Evolutionary conservation across 2,113 vertebrate species (phyloP).

Genomic region (Bubo bubo): DNA sequence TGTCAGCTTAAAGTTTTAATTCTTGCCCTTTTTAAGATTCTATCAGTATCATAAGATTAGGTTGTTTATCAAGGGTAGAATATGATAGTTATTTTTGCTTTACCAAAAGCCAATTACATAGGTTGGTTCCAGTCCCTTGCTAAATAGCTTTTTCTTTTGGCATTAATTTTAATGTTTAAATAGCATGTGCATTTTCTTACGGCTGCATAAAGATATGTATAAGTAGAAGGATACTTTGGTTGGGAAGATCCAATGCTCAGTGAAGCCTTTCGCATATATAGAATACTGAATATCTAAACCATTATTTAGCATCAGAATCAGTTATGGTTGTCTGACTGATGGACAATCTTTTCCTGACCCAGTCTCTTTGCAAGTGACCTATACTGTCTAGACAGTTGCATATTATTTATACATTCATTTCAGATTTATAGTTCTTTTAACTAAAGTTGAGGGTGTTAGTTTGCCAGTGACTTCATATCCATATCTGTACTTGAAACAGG

Average conservation of each 20-base stretch:
- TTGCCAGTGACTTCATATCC: constrained; percentile 51
- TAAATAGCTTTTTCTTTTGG: constrained; percentile 63
- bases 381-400: constrained; percentile 93
- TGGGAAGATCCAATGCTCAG: constrained; percentile 90
- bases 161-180: constrained; percentile 84
- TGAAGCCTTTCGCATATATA: constrained; percentile 97
- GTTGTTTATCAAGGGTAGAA: neutral
- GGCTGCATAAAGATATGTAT: constrained; percentile 84
- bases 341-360: constrained; percentile 97
- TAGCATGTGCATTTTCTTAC: constrained; percentile 79
- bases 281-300: constrained; percentile 95
- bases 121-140: constrained; percentile 64
- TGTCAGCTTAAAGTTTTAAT: constrained; percentile 29
- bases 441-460: constrained; percentile 71
- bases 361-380: constrained; percentile 94
- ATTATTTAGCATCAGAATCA: constrained; percentile 99
- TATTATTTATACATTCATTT: constrained; percentile 95
- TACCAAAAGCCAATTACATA: constrained; percentile 66
- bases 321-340: constrained; percentile 99
- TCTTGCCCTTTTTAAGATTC: constrained; percentile 59
- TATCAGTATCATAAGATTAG: neutral
- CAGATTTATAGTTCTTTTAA: constrained; percentile 76
- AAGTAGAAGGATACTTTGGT: constrained; percentile 84
- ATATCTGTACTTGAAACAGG: constrained; percentile 11
- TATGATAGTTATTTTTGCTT: constrained; percentile 67